Conservation (phyloP, 2,797 vertebrate species). For the Sebastes baramenuke region DNA sequence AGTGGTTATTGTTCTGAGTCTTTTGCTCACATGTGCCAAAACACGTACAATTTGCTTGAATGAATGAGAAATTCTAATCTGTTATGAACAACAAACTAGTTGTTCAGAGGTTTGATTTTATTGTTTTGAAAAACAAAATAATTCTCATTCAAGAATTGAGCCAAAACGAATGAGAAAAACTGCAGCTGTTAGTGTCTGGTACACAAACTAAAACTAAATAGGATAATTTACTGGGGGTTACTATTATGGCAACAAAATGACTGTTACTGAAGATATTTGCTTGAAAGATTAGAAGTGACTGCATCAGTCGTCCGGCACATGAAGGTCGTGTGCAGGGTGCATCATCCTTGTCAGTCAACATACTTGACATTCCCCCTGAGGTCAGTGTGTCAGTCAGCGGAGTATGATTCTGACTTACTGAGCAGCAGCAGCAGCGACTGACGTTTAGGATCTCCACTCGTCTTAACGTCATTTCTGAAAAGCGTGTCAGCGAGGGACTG, state of each 20-base stretch:
- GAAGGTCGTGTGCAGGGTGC: constrained; percentile 8
- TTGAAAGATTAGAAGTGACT: constrained; percentile 5
- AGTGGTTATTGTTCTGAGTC: too few relatives aligned
- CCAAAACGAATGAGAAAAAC: too few relatives aligned
- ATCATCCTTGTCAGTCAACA: not conserved
- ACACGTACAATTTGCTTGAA: too few relatives aligned
- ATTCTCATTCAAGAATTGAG: too few relatives aligned
- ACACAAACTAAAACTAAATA: not conserved
- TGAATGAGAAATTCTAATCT: too few relatives aligned
- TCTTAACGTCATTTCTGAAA: constrained; percentile 1
- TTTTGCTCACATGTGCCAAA: too few relatives aligned
- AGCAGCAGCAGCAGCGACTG: not conserved
- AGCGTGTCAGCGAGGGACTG: not conserved
- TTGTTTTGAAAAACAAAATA: too few relatives aligned
- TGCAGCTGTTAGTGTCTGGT: not conserved
- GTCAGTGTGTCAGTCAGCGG: constrained; percentile 21
- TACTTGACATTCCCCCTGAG: constrained; percentile 7
- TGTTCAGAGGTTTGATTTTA: too few relatives aligned
- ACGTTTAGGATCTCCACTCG: not conserved
- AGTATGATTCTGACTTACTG: constrained; percentile 2
- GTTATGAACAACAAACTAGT: too few relatives aligned
- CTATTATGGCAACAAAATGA: not conserved
- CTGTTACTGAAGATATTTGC: not conserved
- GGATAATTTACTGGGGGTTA: not conserved
- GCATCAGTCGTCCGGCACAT: not conserved